These are phyloP conservation scores for Odontesthes bonariensis DNA, from an alignment of 2,113 vertebrate genomes.

Conservation along the genomic window DNA sequence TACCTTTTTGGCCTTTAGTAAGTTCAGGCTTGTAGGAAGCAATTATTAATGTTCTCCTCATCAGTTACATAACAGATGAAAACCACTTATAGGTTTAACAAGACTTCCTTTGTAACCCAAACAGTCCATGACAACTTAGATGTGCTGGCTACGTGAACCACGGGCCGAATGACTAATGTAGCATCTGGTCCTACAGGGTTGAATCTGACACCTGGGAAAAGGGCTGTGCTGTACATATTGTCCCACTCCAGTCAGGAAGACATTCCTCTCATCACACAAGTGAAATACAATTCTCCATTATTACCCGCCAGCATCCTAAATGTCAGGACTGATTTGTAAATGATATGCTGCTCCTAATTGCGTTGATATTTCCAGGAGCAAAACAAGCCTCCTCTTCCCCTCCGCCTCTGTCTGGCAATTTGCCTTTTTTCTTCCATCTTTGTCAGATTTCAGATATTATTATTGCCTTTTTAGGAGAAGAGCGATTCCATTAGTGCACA, in stretches of 20 bases:
- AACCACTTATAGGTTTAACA: slow-evolving; percentile 7
- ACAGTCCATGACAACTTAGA: slow-evolving; percentile 7
- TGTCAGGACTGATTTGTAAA: slow-evolving; percentile 78
- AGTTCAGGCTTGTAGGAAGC: background rate
- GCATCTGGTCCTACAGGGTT: slow-evolving; percentile 56
- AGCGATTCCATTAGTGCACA: slow-evolving; percentile 19
- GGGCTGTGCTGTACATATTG: slow-evolving; percentile 18
- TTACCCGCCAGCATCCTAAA: slow-evolving; percentile 70
- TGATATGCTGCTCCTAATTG: slow-evolving; percentile 74
- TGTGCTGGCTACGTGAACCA: slow-evolving; percentile 9
- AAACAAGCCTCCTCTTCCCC: slow-evolving; percentile 51
- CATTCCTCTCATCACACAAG: slow-evolving; percentile 55
- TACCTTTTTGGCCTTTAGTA: background rate
- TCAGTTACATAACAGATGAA: slow-evolving; percentile 21
- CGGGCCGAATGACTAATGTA: slow-evolving; percentile 39
- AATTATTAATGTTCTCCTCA: slow-evolving; percentile 15
- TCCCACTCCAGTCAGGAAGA: slow-evolving; percentile 60
- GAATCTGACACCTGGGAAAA: slow-evolving; percentile 64
- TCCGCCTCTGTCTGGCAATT: background rate
- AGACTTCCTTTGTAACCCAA: background rate
- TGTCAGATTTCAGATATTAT: slow-evolving; percentile 15
- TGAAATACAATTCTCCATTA: slow-evolving; percentile 65
- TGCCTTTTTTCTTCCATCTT: background rate
- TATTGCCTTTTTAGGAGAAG: slow-evolving; percentile 16
- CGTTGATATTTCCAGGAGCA: slow-evolving; percentile 72